Evolutionary conservation across 1,140 invertebrate genomes (phyloP), one percentile per base, ranked within the genome.

Genomic region (Chymomyza costata): DNA sequence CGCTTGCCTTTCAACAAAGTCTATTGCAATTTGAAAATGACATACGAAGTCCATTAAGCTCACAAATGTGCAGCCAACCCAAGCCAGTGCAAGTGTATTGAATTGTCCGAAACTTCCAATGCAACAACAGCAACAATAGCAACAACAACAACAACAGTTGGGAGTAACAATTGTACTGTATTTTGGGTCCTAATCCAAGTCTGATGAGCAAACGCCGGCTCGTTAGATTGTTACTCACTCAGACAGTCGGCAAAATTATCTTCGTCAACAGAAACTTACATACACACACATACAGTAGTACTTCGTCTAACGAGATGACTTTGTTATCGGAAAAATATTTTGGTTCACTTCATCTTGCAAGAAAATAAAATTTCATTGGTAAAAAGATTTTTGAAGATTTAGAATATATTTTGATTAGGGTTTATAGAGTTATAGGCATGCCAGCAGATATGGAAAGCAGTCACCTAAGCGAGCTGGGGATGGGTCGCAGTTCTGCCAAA

Each of bases 1-100:
- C 52, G 54, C 58, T 46, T 40, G 14, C 48, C 47, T 55, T 57
- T 62, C 51, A n/a, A n/a, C n/a, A 64, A 71, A 80, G 73, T 78
- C 73, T 71, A 78, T 80, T 78, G 73, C 73, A 78, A 78, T 78
- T 78, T 80, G 73, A 78, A 78, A 78, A 78, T 78, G 73, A 78
- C 73, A 78, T 78, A 78, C 73, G 73, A 78, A 78, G 73, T 78
- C 73, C 73, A 78, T 78, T 78, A 78, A 80, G 73, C 59, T 54
- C 70, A 61, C 68, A 71, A 68, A 65, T 65, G 63, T 65, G 50
- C 66, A 70, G 47, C 54, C 38, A 10, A n/a, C n/a, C n/a, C n/a
- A n/a, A n/a, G n/a, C n/a, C n/a, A 8, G 13, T n/a, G 32, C n/a
- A 34, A n/a, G 32, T 34, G 32, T 34, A 34, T 34, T 34, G 32